Base-by-base conservation (phyloP, 2,888 invertebrate species). In the Phymatocera aterrima region DNA sequence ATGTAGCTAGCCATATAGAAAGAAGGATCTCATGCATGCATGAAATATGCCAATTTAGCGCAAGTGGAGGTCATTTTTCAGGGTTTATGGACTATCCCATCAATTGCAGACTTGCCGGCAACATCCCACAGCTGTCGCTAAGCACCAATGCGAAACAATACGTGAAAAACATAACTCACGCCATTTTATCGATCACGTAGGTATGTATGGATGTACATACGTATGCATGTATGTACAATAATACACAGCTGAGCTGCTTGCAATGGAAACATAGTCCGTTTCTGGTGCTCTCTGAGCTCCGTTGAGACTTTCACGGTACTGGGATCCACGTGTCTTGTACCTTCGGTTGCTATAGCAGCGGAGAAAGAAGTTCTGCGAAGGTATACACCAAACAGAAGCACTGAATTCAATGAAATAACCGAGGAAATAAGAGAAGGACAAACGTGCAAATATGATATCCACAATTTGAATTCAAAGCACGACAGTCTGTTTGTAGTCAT, bases 11-110 rank as follows among this genome's bases (percentile, higher is more conserved):
- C 1, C 24, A 6, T 24, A 18, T 15, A n/a, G 21, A 12, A 43
- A 43, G 43, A 43, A 43, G 43, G n/a, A 18, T 54, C n/a, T 6
- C 37, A 21, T 40, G 24, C 46, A 46, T 70, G 46, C 24, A 28
- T 72, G 34, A 15, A 72, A 72, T 72, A 51, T 72, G 51, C 72
- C 72, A 72, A 72, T 72, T 72, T 72, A 72, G 48, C 48, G 8
- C 34, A 43, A 51, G 21, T 18, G 34, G 72, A 12, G 48, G 28
- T 72, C 72, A 72, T 72, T 72, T 72, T 72, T 72, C 72, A 72
- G 43, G 51, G 72, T 51, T 72, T 48, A 72, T 51, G 34, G 51
- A 8, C n/a, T 10, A 34, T 31, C 51, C 48, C 72, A 72, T 72
- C 72, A 72, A 34, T 34, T 72, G 51, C 72, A 72, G 72, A 72